These are phyloP conservation scores for Trachelus tabidus DNA, from an alignment of 2,888 invertebrate species.

Conservation along the genomic window DNA sequence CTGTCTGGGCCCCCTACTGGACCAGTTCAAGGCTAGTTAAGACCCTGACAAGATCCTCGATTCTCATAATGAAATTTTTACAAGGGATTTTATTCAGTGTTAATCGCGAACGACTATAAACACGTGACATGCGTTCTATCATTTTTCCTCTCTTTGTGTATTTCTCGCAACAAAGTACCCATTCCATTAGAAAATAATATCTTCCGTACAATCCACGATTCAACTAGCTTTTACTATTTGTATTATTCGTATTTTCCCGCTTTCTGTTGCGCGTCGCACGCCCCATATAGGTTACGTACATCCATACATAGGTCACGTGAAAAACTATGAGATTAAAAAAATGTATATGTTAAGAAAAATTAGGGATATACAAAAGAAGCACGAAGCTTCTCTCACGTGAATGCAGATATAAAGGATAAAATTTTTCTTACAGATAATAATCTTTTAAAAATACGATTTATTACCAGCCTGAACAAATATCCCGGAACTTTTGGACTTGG, in stretches of 20 bases:
- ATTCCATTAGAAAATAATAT: background rate
- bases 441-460: background rate
- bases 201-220: background rate
- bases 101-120: background rate
- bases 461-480: background rate
- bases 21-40: too few species aligned
- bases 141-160: background rate
- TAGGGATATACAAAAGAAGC: background rate
- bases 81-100: background rate
- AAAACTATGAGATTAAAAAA: slow-evolving; percentile 37
- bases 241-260: background rate
- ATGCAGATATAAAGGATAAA: background rate
- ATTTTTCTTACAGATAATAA: background rate
- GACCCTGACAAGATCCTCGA: too few species aligned
- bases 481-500: background rate
- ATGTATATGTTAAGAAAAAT: slow-evolving; percentile 32
- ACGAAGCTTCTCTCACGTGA: background rate
- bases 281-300: background rate
- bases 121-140: background rate
- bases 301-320: slow-evolving; percentile 14
- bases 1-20: too few species aligned
- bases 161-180: background rate
- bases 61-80: too few species aligned
- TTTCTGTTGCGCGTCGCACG: background rate
- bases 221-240: background rate